Conservation (phyloP, 2,888 invertebrate species). For the Agrilus mali region DNA sequence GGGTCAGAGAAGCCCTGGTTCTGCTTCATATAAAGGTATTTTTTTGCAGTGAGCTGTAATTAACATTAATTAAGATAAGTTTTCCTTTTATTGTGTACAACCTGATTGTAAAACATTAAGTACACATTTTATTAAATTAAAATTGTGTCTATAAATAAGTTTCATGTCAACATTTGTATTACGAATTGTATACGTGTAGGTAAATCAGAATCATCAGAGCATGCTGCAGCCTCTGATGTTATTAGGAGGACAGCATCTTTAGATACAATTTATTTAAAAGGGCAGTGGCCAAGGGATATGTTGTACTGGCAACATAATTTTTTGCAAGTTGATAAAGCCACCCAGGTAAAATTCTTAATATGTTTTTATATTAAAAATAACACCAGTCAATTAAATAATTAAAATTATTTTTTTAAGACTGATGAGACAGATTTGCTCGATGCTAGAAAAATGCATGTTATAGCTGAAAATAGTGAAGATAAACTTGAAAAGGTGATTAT, state of each 20-base stretch:
- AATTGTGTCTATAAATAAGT: background rate
- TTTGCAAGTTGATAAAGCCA: conserved; percentile 64
- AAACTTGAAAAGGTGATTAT: conserved; percentile 45
- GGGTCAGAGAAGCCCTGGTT: conserved; percentile 62
- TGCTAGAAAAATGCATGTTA: conserved; percentile 38
- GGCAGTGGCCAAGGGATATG: conserved; percentile 62
- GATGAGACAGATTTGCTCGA: conserved; percentile 46
- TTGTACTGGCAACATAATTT: conserved; percentile 55
- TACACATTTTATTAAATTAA: background rate
- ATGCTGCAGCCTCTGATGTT: conserved; percentile 38
- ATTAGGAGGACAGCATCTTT: conserved; percentile 68
- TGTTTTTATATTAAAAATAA: background rate
- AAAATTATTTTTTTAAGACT: conserved; percentile 39
- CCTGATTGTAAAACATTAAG: no score
- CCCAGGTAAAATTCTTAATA: conserved; percentile 45
- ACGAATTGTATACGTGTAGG: conserved; percentile 27
- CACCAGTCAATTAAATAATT: background rate
- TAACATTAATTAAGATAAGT: background rate
- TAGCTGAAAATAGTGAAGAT: conserved; percentile 41
- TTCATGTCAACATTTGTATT: background rate
- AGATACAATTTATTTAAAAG: conserved; percentile 66
- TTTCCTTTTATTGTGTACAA: no score
- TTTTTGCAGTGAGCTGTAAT: background rate
- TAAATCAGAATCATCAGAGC: conserved; percentile 40
- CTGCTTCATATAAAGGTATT: conserved; percentile 58